These are phyloP conservation scores for Scomber japonicus DNA, from an alignment of 2,113 vertebrate genomes.

Conservation along the genomic window DNA sequence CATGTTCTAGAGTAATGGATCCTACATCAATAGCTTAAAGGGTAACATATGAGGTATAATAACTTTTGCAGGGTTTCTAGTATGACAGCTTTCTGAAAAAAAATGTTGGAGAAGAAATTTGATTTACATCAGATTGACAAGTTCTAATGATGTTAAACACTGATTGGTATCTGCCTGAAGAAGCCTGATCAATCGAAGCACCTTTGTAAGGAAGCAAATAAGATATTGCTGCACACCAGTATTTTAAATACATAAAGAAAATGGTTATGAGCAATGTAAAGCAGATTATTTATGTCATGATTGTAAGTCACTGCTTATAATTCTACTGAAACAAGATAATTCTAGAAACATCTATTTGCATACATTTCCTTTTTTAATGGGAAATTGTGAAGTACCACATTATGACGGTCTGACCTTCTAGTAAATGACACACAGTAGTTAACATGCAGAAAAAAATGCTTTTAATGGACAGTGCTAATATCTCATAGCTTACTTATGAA, in stretches of 20 bases:
- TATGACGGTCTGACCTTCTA: constrained; percentile 30
- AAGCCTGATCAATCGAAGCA: background rate
- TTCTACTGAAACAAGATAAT: background rate
- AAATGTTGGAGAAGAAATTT: background rate
- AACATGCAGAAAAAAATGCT: constrained; percentile 37
- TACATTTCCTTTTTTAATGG: background rate
- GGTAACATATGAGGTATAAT: background rate
- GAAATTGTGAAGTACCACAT: constrained; percentile 8
- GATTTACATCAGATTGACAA: background rate
- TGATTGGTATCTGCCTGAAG: background rate
- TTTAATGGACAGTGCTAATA: constrained; percentile 50
- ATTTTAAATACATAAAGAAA: background rate
- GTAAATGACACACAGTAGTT: constrained; percentile 31
- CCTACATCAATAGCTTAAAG: background rate
- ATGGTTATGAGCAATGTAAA: background rate
- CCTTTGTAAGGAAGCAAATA: background rate
- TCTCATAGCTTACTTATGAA: constrained; percentile 36
- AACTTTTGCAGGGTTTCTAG: background rate
- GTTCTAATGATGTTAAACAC: constrained; percentile 7
- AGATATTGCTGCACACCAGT: background rate
- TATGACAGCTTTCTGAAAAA: background rate
- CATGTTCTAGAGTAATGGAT: background rate
- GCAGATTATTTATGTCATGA: too few relatives aligned
- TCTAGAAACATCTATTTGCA: constrained; percentile 15
- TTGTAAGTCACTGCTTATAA: background rate